Evolutionary conservation across 2,113 vertebrate genomes (phyloP).

Genomic region (Leptodactylus fuscus): DNA sequence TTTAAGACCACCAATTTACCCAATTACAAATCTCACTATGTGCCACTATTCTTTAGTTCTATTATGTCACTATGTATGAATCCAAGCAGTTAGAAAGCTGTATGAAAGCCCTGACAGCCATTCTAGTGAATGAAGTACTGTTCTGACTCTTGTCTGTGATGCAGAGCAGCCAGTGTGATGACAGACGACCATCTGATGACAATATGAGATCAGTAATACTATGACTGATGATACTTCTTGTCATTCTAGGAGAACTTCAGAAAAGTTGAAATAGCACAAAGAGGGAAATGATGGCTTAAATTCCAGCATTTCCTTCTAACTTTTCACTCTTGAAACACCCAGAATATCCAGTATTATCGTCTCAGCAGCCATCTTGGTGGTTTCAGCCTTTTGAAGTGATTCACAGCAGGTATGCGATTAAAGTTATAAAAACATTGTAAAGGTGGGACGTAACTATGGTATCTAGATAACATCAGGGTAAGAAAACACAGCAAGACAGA

Average conservation of each 20-base stretch:
- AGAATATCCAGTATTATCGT: not conserved
- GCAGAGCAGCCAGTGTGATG: not conserved
- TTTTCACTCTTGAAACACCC: not conserved
- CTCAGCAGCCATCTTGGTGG: not conserved
- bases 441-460: too few relatives aligned
- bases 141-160: not conserved
- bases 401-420: not conserved
- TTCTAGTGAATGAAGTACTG: not conserved
- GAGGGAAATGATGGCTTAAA: not conserved
- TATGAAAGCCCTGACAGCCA: too few relatives aligned
- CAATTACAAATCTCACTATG: too few relatives aligned
- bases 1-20: too few relatives aligned
- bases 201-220: not conserved
- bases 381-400: not conserved
- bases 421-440: not conserved
- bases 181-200: not conserved
- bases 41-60: not conserved
- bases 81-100: not conserved
- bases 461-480: too few relatives aligned
- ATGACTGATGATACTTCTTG: conserved; percentile 4
- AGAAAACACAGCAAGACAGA: too few relatives aligned
- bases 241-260: not conserved
- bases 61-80: not conserved
- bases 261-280: not conserved
- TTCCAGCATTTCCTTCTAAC: conserved; percentile 15